Evolutionary conservation across 2,888 invertebrate species (phyloP), one percentile per base, ranked within the genome.

Genomic region (Onchidella celtica): DNA sequence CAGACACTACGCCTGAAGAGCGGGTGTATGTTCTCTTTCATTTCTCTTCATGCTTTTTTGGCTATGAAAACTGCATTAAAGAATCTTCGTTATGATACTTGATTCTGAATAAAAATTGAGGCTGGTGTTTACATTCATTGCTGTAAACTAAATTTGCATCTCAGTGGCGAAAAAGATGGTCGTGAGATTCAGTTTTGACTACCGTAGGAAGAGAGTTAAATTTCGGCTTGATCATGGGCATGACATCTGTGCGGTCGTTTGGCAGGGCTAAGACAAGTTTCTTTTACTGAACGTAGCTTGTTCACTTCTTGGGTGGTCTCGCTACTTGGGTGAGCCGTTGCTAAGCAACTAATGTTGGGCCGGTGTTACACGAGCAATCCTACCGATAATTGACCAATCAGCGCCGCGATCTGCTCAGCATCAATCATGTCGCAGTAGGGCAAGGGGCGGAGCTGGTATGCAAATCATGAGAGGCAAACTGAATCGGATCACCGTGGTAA

Each of bases 291-390:
- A 55, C 6, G 66, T 36, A 57, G 68, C 66, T 55, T 69, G 40
- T 65, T n/a, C 27, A 14, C 91, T 74, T 86, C 90, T 87, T 93
- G 92, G 90, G 92, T 92, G 92, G 92, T 91, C 92, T 87, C 83
- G 78, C 89, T 86, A 90, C 91, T 87, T 90, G 88, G 91, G 92
- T 89, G 92, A 91, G 90, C 91, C 87, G 92, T 92, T 92, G 92
- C 92, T 88, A 87, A 86, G 93, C 91, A 92, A 92, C 92, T 90
- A 91, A 92, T 92, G 90, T 90, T 85, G 87, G 90, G 88, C 88
- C 87, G 88, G 86, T 89, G 89, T 89, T 89, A 88, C 88, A 87
- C 88, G 89, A 89, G 88, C 88, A 86, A 87, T 87, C 89, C 89
- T 86, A 87, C 89, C 83, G 86, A 85, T 86, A 84, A 88, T 84